These are phyloP conservation scores for Melieria crassipennis DNA, from an alignment of 2,888 invertebrate species.

Conservation along the genomic window DNA sequence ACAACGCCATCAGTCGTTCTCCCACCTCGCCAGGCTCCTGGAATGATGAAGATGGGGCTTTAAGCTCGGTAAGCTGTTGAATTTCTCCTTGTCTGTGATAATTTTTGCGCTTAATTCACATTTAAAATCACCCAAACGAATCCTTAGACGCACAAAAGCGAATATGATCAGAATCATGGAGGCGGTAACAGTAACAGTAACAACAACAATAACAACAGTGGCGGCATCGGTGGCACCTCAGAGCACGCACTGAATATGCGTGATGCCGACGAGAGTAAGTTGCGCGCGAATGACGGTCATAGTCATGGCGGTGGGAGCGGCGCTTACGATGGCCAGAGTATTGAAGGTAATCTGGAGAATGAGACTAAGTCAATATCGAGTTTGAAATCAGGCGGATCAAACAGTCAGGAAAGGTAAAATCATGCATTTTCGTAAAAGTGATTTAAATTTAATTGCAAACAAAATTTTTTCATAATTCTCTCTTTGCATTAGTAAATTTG, in stretches of 20 bases:
- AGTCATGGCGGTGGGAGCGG: conserved; percentile 68
- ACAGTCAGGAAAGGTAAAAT: conserved; percentile 78
- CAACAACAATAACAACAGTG: conserved; percentile 14
- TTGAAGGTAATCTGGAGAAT: conserved; percentile 91
- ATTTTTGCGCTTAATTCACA: conserved; percentile 2
- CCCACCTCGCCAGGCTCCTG: conserved; percentile 64
- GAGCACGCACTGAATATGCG: conserved; percentile 34
- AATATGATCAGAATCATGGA: conserved; percentile 53
- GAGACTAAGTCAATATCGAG: conserved; percentile 91
- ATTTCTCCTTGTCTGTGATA: neutral
- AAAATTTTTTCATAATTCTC: neutral
- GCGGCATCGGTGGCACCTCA: conserved; percentile 31
- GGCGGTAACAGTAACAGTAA: conserved; percentile 40
- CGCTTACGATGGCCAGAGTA: conserved; percentile 90
- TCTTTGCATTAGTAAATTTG: too few species aligned
- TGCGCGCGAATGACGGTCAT: conserved; percentile 37
- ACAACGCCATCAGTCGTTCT: conserved; percentile 56
- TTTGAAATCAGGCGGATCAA: conserved; percentile 80
- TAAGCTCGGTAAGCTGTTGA: conserved; percentile 59
- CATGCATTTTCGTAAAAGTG: neutral
- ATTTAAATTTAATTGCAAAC: neutral
- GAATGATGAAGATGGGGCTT: conserved; percentile 64
- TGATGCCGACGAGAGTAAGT: conserved; percentile 38
- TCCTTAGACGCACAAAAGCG: conserved; percentile 58
- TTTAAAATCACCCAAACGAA: neutral